Evolutionary conservation across 2,888 invertebrate genomes (phyloP), one percentile per base, ranked within the genome.

Genomic region (Choristoneura rosaceana): DNA sequence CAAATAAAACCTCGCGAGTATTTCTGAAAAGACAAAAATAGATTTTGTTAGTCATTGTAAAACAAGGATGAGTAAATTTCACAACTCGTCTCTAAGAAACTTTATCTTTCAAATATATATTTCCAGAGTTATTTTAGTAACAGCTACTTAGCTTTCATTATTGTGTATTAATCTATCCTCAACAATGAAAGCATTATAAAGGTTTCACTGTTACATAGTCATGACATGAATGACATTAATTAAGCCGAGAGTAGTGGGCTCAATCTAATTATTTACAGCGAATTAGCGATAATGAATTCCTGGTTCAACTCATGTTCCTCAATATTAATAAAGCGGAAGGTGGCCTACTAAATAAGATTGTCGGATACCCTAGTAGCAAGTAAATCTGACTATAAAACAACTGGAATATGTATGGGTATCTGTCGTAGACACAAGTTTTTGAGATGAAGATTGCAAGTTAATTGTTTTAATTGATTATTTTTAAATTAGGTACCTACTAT

Each of bases 141-240:
- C n/a, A 47, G n/a, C 5, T n/a, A n/a, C 47, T 47, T 14, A 43
- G 43, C 43, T 43, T 12, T 43, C 25, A 25, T 43, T 4, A 43
- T 3, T 43, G 4, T 43, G 12, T 25, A 38, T 5, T 38, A 4
- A 7, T 5, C 4, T 34, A 34, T 34, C 34, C 34, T 34, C 34
- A 76, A 76, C 75, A 77, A 76, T 76, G 60, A 64, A 34, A 41
- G 45, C 61, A 59, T 68, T 75, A 74, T 71, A 60, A 65, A 74
- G 62, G 50, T 70, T 59, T 43, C 52, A 34, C 15, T 15, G 52
- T 50, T 75, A 76, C 74, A 69, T 38, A 38, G 38, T 38, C 68
- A 75, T 74, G 76, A 81, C 68, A 74, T 74, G 76, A 81, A 75
- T 76, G 78, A 80, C 74, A 76, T 75, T 80, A 80, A 80, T 80